These are phyloP conservation scores for Pomatostomus ruficeps DNA, from an alignment of 2,113 vertebrate genomes.

Conservation along the genomic window DNA sequence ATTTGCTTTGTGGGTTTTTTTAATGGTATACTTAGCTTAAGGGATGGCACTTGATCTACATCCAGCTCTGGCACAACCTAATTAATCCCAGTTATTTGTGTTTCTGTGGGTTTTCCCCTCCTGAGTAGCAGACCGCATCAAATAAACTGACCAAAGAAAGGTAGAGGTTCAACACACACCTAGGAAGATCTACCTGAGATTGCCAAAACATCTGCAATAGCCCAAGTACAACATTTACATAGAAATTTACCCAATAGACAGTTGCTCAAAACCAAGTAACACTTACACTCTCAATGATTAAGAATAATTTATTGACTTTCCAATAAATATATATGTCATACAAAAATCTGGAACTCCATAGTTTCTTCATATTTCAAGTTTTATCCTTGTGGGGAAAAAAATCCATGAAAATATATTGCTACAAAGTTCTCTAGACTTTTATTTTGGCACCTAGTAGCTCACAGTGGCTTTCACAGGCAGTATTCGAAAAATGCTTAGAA, in stretches of 20 bases:
- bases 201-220: neutral
- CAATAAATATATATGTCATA: neutral
- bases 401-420: neutral
- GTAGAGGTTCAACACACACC: neutral
- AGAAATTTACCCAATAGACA: neutral
- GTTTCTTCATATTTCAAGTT: neutral
- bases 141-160: neutral
- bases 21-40: neutral
- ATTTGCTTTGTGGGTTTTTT: neutral
- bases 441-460: neutral
- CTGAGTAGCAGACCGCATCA: neutral
- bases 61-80: neutral
- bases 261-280: neutral
- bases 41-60: neutral
- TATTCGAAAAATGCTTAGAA: neutral
- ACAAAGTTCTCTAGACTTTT: neutral
- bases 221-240: neutral
- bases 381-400: neutral
- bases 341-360: neutral
- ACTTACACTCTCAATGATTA: neutral
- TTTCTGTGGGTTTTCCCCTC: neutral
- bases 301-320: neutral
- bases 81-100: neutral
- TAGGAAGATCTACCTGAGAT: neutral
- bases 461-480: neutral